These are phyloP conservation scores for Lypha dubia DNA, from an alignment of 2,888 invertebrate species.

Conservation along the genomic window DNA sequence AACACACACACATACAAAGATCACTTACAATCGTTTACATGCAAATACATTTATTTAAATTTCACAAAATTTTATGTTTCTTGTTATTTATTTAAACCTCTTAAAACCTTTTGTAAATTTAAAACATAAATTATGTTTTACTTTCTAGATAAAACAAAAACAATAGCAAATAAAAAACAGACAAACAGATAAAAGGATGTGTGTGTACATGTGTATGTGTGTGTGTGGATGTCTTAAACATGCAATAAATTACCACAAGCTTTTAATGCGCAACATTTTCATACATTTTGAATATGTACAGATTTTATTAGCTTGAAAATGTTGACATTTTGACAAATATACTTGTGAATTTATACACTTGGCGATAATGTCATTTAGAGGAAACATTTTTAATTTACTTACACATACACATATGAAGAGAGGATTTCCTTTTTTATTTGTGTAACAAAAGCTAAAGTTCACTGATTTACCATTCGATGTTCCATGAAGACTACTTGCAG, in stretches of 20 bases:
- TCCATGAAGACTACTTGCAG: no score
- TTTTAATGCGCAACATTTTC: conserved; percentile 28
- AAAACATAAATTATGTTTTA: conserved; percentile 42
- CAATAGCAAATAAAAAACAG: no score
- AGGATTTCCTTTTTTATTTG: no score
- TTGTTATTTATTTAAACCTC: conserved; percentile 41
- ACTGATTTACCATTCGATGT: no score
- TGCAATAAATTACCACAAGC: conserved; percentile 38
- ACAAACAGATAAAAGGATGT: background rate
- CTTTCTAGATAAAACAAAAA: background rate
- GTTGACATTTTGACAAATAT: conserved; percentile 2
- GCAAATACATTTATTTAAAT: conserved; percentile 7
- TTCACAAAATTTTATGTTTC: conserved; percentile 12
- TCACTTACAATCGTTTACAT: background rate
- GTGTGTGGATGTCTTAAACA: no score
- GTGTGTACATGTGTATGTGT: no score
- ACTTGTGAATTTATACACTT: background rate
- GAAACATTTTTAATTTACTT: background rate
- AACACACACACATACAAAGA: background rate
- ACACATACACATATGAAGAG: no score
- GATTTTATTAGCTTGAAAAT: conserved; percentile 28
- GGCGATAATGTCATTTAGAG: background rate
- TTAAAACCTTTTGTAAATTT: conserved; percentile 38
- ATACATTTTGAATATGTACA: background rate
- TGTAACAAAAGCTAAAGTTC: no score